phyloP scores from a whole-genome alignment of 2,797 vertebrate species.

The Ispidina lecontei region DNA sequence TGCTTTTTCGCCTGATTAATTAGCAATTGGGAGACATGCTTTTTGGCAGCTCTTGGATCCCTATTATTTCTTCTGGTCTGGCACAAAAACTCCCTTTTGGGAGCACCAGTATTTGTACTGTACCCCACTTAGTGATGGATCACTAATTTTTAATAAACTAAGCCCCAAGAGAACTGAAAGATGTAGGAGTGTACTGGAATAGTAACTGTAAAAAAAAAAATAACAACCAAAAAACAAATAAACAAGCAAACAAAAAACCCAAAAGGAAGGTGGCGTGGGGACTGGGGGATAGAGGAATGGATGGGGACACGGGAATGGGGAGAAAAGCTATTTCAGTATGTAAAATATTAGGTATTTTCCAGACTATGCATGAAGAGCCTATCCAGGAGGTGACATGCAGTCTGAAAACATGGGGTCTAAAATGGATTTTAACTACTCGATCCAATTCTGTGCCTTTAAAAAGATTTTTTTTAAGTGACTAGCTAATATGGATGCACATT shows the following conservation, averaged over 20 bases:
- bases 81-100: conserved; percentile 74
- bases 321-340: conserved; percentile 26
- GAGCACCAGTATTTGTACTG: conserved; percentile 74
- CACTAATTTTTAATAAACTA: conserved; percentile 79
- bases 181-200: conserved; percentile 69
- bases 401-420: background rate
- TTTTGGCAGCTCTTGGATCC: conserved; percentile 81
- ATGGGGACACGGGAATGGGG: too few relatives aligned
- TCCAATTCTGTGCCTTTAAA: conserved; percentile 40
- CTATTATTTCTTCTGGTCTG: conserved; percentile 76
- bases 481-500: conserved; percentile 40
- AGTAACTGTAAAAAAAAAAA: conserved; percentile 63
- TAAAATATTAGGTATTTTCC: conserved; percentile 45
- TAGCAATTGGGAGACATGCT: conserved; percentile 78
- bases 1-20: conserved; percentile 79
- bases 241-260: too few relatives aligned
- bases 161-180: conserved; percentile 39
- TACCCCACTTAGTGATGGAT: conserved; percentile 78
- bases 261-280: background rate
- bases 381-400: conserved; percentile 8
- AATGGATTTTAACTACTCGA: background rate
- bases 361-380: background rate
- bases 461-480: background rate
- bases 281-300: too few relatives aligned
- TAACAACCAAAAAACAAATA: background rate